Conservation (phyloP, 2,113 vertebrate species). For the Thamnaconus septentrionalis region DNA sequence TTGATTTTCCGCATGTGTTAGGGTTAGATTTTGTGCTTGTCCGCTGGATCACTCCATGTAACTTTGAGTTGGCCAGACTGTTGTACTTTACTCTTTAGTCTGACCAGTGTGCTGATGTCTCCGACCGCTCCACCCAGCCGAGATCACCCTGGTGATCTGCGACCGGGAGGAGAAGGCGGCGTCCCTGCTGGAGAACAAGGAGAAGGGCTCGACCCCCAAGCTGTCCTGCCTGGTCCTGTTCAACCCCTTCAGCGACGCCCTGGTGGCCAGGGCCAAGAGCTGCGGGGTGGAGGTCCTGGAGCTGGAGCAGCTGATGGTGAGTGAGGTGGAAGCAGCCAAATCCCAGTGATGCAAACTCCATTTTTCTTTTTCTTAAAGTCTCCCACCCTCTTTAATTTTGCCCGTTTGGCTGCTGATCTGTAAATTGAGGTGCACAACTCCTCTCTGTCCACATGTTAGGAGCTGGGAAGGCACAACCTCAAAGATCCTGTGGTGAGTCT, state of each 20-base stretch:
- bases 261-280: constrained; percentile 67
- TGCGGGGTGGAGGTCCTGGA: constrained; percentile 76
- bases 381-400: constrained; percentile 32
- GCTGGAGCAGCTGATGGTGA: constrained; percentile 76
- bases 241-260: constrained; percentile 61
- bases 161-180: constrained; percentile 76
- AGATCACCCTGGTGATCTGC: constrained; percentile 79
- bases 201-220: constrained; percentile 65
- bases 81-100: too few relatives aligned
- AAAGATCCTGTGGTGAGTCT: constrained; percentile 77
- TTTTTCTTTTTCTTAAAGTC: neutral
- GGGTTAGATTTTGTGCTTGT: too few relatives aligned
- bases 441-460: constrained; percentile 61
- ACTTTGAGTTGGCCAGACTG: too few relatives aligned
- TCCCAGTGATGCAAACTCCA: constrained; percentile 7
- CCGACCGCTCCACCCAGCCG: constrained; percentile 48
- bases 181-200: constrained; percentile 73
- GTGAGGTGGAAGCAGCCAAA: constrained; percentile 18
- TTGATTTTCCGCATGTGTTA: too few relatives aligned
- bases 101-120: too few relatives aligned
- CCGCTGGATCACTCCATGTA: too few relatives aligned
- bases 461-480: constrained; percentile 75
- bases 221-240: constrained; percentile 78
- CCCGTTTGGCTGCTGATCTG: constrained; percentile 19
- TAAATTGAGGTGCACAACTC: constrained; percentile 18